Base-by-base conservation (phyloP, 1,140 invertebrate species). In the Drosophila punjabiensis region DNA sequence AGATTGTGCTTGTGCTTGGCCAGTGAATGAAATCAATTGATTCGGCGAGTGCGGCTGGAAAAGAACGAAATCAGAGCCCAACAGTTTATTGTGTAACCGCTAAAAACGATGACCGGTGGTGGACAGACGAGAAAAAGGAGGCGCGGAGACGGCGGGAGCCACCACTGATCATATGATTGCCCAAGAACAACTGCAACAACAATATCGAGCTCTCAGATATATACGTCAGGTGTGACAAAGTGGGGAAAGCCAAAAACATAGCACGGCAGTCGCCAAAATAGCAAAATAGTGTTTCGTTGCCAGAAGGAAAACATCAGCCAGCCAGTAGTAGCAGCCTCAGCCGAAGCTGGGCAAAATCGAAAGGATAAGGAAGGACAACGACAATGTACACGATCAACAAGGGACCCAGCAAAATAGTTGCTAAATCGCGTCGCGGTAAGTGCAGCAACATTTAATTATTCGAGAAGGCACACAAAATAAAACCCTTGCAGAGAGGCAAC, bases 331-430 rank as follows among this genome's bases (percentile, higher is more conserved):
- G 28, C 48, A 52, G 20, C 20, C 20, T 3, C 45, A 20, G 11
- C 43, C 20, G 18, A 20, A 20, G 43, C 45, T 24, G 16, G 14
- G 13, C 48, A 56, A 69, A 69, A 45, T 32, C 18, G 53, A 10
- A 76, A 64, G 43, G 14, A 58, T 20, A 20, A 55, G 41, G 9
- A 52, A 53, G 66, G 66, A 52, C 10, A 48, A 56, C 20, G 41
- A 66, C 43, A 67, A 97, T 97, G 97, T 97, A 97, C 94, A 97
- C 96, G 82, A 96, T 97, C 80, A 96, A 96, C 65, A 97, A 97
- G 94, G 96, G 96, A 63, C 96, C 96, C 58, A 97, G 96, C 93
- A 97, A 97, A 94, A 96, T 97, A 88, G 96, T 97, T 77, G 96
- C 96, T 56, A 97, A 97, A 95, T 96, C 96, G 78, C 94, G 97